Base-by-base conservation (phyloP, 2,797 vertebrate genomes). In the Melanogrammus aeglefinus region DNA sequence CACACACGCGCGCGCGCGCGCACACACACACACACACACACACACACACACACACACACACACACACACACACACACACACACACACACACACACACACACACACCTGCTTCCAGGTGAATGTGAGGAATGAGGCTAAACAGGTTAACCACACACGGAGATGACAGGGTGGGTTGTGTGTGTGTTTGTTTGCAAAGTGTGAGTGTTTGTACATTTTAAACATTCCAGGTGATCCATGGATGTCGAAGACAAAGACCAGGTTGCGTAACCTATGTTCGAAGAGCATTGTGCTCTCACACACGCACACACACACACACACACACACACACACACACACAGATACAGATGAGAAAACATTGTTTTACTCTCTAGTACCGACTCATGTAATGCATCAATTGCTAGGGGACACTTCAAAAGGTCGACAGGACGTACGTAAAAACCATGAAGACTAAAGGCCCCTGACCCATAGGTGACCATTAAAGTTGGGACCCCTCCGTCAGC, bases 31-130 rank as follows among this genome's bases (percentile, higher is more conserved):
- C 77, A 38, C 29, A 14, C 47, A 27, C 72, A 21, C 36, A 39
- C 66, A 72, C 31, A 41, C 47, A 39, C 36, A 70, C 76, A 73
- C 76, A 72, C 79, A 75, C 76, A 80, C 57, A 70, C 76, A 44
- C 79, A 36, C 33, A 13, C 70, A 71, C 63, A 74, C 39, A 47
- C 73, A 74, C 73, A 74, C 39, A 74, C 73, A 74, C 73, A 74
- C 73, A 74, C 73, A 74, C 73, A 74, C 73, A 74, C 73, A 74
- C 73, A 74, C 39, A 74, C 73, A 74, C 36, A 74, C 73, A 74
- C 73, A 74, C 21, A 75, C 73, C 1, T 24, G 21, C 39, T 31
- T 14, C 21, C 29, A 13, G 36, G 33, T 72, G 69, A 75, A 78
- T 73, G 27, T 73, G 41, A 81, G 47, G 76, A 75, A 80, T 75